Conservation (phyloP, 2,113 vertebrate genomes). For the Grammomys surdaster region DNA sequence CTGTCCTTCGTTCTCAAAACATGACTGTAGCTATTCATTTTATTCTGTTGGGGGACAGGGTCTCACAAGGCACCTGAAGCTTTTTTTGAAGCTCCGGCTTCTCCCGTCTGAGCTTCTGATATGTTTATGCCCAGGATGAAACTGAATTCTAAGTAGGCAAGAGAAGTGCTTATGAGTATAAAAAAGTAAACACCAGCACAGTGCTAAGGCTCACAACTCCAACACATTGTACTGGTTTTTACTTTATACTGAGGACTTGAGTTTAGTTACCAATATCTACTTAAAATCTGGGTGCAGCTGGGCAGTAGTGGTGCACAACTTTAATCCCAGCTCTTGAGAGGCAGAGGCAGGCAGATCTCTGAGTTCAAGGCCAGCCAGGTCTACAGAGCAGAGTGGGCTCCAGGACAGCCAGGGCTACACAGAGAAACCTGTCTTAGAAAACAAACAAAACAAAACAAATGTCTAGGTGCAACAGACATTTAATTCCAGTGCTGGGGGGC, state of each 20-base stretch:
- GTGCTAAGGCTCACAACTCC: not conserved
- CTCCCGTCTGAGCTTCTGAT: not conserved
- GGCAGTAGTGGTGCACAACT: not conserved
- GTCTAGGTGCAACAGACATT: too few species aligned
- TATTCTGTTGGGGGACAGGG: not conserved
- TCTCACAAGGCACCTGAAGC: not conserved
- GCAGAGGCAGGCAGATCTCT: not conserved
- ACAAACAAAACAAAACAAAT: not conserved
- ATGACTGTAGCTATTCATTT: not conserved
- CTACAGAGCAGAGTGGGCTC: not conserved
- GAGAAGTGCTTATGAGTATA: not conserved
- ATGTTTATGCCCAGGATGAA: not conserved
- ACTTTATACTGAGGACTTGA: too few species aligned
- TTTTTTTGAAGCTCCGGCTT: not conserved
- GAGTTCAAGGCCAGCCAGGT: not conserved
- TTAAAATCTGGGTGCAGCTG: too few species aligned
- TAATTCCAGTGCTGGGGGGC: not conserved
- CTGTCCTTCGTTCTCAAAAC: not conserved
- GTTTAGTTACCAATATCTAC: too few species aligned
- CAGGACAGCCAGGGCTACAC: too few species aligned
- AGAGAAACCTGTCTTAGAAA: not conserved
- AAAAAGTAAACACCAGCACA: not conserved
- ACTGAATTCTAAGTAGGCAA: too few species aligned
- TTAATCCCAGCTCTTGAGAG: not conserved
- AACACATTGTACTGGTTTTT: too few species aligned